Evolutionary conservation across 1,140 invertebrate species (phyloP), one percentile per base, ranked within the genome.

Genomic region (Drosophila littoralis): DNA sequence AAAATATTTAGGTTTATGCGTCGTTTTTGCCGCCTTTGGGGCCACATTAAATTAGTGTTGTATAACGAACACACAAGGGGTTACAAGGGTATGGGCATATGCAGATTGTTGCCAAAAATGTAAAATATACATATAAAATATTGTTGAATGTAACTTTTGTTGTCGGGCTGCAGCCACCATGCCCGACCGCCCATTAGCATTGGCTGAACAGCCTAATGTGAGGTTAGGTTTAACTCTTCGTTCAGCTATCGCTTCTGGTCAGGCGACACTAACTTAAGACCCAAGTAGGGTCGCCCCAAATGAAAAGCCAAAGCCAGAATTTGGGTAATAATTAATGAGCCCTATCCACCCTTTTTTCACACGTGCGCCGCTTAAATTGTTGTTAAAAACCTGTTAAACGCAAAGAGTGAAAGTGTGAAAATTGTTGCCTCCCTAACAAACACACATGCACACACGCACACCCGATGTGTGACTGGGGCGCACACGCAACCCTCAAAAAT

Each of bases 401-500:
- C 61, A 58, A 86, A 85, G 77, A 85, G 81, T 88, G 84, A 88
- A 88, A 88, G 84, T 88, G 84, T 88, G 84, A 88, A 88, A 84
- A 80, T 83, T 59, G 60, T 75, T 68, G 66, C 69, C 28, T 52
- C 43, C 35, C 33, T 10, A 45, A 48, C 13, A 40, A 51, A 51
- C 36, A 64, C 33, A 40, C 57, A 48, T n/a, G 42, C 35, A 73
- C 17, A 17, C 15, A 32, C 50, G 38, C 43, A 59, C 48, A 60
- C 42, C 40, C 28, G 9, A 36, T 45, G 45, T 70, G 32, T 22
- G 50, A 55, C 64, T 74, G 65, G 71, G 71, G 36, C 63, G 38
- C 77, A 84, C 79, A 76, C 70, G 71, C 73, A 77, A 82, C 76
- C 66, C 79, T 79, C 42, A 83, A 79, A 83, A 89, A 88, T 89